A percentile compares a stretch with the other conserved stretches of the same genome.
Conservation (phyloP, 2,888 invertebrate species). For the Cartodere bifasciata region DNA sequence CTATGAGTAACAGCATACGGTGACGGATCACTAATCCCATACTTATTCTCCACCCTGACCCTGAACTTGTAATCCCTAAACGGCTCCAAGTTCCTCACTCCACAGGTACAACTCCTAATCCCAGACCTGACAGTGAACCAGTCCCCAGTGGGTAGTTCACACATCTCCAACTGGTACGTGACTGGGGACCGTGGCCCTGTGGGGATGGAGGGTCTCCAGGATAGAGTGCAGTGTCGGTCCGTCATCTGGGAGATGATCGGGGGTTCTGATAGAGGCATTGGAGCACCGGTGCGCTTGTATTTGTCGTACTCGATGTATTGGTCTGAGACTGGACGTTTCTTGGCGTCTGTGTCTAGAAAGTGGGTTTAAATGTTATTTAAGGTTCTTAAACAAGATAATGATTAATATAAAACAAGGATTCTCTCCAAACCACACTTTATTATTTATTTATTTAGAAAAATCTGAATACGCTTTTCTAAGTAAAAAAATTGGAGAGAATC, state of each 20-base stretch:
- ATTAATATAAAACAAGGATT: too few relatives aligned
- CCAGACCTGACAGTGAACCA: constrained; percentile 84
- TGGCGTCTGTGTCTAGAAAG: constrained; percentile 57
- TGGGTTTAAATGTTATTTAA: too few relatives aligned
- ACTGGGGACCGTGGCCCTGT: constrained; percentile 78
- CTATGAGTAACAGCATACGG: constrained; percentile 73
- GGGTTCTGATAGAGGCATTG: constrained; percentile 76
- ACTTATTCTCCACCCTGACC: constrained; percentile 91
- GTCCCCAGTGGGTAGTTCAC: constrained; percentile 80
- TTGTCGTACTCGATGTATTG: constrained; percentile 77
- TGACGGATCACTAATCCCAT: constrained; percentile 92
- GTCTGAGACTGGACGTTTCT: constrained; percentile 57
- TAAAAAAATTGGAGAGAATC: too few relatives aligned
- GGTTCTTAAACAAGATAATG: too few relatives aligned
- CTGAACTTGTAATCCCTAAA: constrained; percentile 93
- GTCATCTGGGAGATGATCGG: constrained; percentile 91
- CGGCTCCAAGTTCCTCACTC: constrained; percentile 80
- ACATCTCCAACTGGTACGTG: constrained; percentile 91
- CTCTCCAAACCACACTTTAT: too few relatives aligned
- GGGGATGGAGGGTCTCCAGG: constrained; percentile 90
- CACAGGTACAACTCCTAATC: constrained; percentile 79
- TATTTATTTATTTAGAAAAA: too few relatives aligned
- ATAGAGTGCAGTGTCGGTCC: constrained; percentile 74
- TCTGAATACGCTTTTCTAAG: too few relatives aligned
- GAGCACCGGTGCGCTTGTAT: constrained; percentile 69